A percentile compares a stretch with the other conserved stretches of the same genome.
These are phyloP conservation scores for Thunnus maccoyii DNA, from an alignment of 2,113 vertebrate genomes.

Conservation along the genomic window DNA sequence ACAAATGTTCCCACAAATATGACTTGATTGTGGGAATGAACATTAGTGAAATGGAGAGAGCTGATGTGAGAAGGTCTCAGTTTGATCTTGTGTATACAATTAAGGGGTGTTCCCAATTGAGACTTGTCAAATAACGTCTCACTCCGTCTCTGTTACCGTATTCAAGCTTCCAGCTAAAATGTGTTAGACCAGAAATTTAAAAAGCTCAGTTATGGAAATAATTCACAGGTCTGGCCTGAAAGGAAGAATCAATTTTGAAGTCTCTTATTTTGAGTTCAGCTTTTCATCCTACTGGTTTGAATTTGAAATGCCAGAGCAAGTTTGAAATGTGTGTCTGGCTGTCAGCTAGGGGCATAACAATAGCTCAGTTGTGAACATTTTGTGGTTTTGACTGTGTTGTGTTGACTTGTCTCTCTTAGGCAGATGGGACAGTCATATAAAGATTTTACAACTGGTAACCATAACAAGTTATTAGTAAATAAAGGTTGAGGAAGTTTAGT, in stretches of 20 bases:
- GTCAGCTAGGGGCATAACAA: conserved; percentile 58
- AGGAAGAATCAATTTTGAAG: conserved; percentile 53
- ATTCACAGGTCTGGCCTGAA: conserved; percentile 43
- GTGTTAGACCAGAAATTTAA: conserved; percentile 44
- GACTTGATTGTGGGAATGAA: conserved; percentile 84
- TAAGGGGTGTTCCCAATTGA: conserved; percentile 81
- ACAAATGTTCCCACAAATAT: conserved; percentile 89
- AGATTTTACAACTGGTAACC: conserved; percentile 57
- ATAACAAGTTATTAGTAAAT: conserved; percentile 63
- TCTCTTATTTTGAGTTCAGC: conserved; percentile 44
- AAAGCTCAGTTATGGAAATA: conserved; percentile 46
- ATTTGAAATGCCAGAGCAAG: conserved; percentile 53
- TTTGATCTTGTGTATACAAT: conserved; percentile 82
- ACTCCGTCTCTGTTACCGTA: conserved; percentile 63
- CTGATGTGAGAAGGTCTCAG: conserved; percentile 77
- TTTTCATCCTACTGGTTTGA: conserved; percentile 62
- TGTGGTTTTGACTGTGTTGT: conserved; percentile 63
- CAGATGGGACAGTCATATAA: conserved; percentile 39
- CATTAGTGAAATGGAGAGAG: conserved; percentile 79
- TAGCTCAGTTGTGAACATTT: conserved; percentile 50
- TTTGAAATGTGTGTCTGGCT: conserved; percentile 61
- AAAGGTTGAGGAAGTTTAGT: conserved; percentile 34
- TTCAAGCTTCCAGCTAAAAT: conserved; percentile 60
- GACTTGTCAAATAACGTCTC: conserved; percentile 83
- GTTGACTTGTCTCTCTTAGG: conserved; percentile 49